Evolutionary conservation across 2,888 invertebrate species (phyloP).

Genomic region (Acholoe squamosa): DNA sequence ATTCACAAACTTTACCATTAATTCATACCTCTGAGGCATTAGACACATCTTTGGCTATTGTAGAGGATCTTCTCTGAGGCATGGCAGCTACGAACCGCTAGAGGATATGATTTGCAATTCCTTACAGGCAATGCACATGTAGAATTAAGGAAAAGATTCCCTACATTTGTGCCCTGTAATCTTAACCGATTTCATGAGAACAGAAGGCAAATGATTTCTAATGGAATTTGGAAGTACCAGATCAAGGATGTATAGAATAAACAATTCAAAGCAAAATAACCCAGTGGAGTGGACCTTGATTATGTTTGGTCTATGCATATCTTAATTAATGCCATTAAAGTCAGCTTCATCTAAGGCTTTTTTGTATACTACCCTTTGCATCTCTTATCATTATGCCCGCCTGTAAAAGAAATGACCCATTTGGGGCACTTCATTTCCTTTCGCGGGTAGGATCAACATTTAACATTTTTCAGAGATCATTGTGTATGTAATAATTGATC

Average conservation of each 20-base stretch:
- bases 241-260: not conserved
- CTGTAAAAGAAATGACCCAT: too few relatives aligned
- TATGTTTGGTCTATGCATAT: not conserved
- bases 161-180: not conserved
- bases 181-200: not conserved
- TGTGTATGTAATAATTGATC: too few relatives aligned
- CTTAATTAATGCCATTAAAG: too few relatives aligned
- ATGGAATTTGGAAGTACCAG: not conserved
- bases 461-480: too few relatives aligned
- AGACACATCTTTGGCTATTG: not conserved
- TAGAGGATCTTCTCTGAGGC: not conserved
- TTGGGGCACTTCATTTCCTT: too few relatives aligned
- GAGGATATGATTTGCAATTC: not conserved
- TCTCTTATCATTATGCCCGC: too few relatives aligned
- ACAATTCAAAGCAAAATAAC: not conserved
- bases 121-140: not conserved
- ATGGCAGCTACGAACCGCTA: not conserved
- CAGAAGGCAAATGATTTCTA: not conserved
- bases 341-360: too few relatives aligned
- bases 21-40: not conserved
- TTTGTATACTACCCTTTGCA: too few relatives aligned
- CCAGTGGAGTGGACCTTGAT: not conserved
- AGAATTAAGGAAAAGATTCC: conserved; percentile 13
- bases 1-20: not conserved
- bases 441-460: too few relatives aligned